Evolutionary conservation across 64 coral and sea anemone genomes (phyloP), one percentile per base, ranked within the genome.

Genomic region (Platygyra sinensis): DNA sequence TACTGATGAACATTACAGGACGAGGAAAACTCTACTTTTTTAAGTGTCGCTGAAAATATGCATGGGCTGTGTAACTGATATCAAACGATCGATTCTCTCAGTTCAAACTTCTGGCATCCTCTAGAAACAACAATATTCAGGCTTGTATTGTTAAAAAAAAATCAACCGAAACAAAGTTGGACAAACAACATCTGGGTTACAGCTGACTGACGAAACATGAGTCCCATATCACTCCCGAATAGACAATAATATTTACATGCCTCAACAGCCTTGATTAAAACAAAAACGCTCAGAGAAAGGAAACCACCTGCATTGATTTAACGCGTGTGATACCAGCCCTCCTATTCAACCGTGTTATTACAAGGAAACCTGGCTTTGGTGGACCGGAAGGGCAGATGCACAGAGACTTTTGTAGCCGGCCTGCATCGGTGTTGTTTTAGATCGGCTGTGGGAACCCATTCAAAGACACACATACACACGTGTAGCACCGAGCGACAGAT

Each of bases 211-310:
- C 18, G 28, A 8, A 31, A 33, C 16, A 30, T 81, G 8, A 33
- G 31, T 30, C 4, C 8, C 28, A 42, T 75, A 18, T 63, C 57
- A 15, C 30, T 60, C 28, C 28, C 51, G 42, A 46, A 5, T 46
- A 5, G 42, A 46, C 42, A 46, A n/a, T 33, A 65, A 42, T 42
- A 2, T 42, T 42, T 28, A 71, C 62, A 85, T 71, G 81, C 81
- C 81, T 85, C 38, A 63, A n/a, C 81, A 85, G 63, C 65, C 33
- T 85, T 85, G 1, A 72, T 72, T 71, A 22, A 77, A 77, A 69
- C 4, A 69, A 27, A 28, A 27, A 69, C 27, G 11, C 22, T 2
- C 62, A 28, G 65, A n/a, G 65, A 69, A 6, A 69, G 25, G 9
- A 25, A 69, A 69, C 20, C 65, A 69, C 65, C 65, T 69, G 65